A percentile compares a stretch with the other conserved stretches of the same genome.
Conservation (phyloP, 2,888 invertebrate genomes). For the Cryptus armator region DNA sequence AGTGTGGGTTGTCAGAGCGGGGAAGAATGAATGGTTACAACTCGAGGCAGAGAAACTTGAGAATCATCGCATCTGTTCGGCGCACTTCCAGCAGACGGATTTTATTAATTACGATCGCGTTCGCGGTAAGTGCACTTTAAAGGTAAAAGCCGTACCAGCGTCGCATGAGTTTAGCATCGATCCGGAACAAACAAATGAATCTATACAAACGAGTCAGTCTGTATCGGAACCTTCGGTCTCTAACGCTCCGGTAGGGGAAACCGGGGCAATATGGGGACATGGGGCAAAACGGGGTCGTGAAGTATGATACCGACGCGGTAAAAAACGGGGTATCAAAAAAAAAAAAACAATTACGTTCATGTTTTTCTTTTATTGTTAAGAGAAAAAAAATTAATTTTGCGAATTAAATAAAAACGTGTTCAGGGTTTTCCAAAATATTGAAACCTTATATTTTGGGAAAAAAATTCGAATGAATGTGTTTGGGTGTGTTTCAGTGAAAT, state of each 20-base stretch:
- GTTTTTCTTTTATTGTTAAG: too few relatives aligned
- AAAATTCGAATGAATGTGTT: too few relatives aligned
- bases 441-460: too few relatives aligned
- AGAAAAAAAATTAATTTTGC: too few relatives aligned
- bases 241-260: neutral
- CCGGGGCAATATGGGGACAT: too few relatives aligned
- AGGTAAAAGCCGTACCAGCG: constrained; percentile 15
- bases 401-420: too few relatives aligned
- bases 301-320: too few relatives aligned
- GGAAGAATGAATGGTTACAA: constrained; percentile 34
- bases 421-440: too few relatives aligned
- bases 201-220: neutral
- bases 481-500: too few relatives aligned
- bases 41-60: constrained; percentile 21
- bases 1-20: constrained; percentile 30
- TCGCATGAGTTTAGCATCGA: neutral
- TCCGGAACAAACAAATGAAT: neutral
- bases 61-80: constrained; percentile 45
- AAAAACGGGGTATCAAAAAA: too few relatives aligned
- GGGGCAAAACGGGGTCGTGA: too few relatives aligned
- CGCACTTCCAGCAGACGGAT: constrained; percentile 23
- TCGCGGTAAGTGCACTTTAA: constrained; percentile 6
- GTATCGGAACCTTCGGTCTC: constrained; percentile 7
- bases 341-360: too few relatives aligned
- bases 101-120: constrained; percentile 4